Base-by-base conservation (phyloP, 2,797 vertebrate species). In the Triplophysa bombifrons region DNA sequence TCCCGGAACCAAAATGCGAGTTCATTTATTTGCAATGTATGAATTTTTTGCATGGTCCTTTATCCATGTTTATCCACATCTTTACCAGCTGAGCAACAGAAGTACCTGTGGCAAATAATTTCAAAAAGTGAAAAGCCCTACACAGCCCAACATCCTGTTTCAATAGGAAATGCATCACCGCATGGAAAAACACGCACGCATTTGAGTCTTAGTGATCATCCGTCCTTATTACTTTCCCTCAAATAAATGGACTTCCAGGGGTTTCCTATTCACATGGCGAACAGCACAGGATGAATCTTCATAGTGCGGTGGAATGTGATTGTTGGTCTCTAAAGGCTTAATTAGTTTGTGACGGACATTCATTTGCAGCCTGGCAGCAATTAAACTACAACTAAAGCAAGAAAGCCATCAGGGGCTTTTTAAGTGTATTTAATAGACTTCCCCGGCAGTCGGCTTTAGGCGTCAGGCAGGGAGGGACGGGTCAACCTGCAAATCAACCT, bases 361-460 rank as follows among this genome's bases (percentile, higher is more conserved):
- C 0, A 48, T 79, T 92, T 94, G 90, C 89, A 89, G 86, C 86
- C 84, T 88, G 88, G 88, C 86, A 74, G 84, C 89, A 84, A 88
- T 83, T 88, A 91, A 91, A 93, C 87, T 38, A 61, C 81, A 90
- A 88, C 91, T 87, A 90, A 51, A 56, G 50, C 3, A 72, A 48
- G 88, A 79, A 82, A 88, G 91, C 92, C 89, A 91, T 92, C 93
- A 91, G 89, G 81, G 86, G 87, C 85, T 90, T 90, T 91, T 86
- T 86, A 90, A 90, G 88, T 88, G 75, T 84, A 85, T 92, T 92
- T 93, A 92, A 93, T 92, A 91, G 83, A 91, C 89, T 90, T 88
- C 76, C 86, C 78, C 72, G 58, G 90, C 87, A 89, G 87, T 87
- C 67, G 84, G 83, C 84, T 85, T 88, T 88, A 85, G 87, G 84